Evolutionary conservation across 2,113 vertebrate species (phyloP).

Genomic region (Trichomycterus rosablanca): DNA sequence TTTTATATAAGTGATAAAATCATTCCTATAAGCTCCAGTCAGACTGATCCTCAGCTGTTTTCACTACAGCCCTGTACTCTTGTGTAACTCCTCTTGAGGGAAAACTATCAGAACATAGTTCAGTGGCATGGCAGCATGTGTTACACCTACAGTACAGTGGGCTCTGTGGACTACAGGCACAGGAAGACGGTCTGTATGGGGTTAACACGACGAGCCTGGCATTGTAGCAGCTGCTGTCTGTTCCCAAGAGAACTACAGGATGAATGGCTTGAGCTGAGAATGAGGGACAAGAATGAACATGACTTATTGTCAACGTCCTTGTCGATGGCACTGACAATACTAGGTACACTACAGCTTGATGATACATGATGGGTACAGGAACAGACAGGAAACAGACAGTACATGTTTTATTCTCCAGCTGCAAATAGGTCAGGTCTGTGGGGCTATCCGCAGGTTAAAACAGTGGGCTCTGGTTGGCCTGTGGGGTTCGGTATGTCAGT

Average conservation of each 20-base stretch:
- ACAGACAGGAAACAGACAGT: background rate
- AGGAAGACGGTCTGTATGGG: background rate
- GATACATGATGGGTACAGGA: too few relatives aligned
- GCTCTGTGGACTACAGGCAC: slow-evolving; percentile 17
- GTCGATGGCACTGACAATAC: background rate
- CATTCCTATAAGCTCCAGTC: too few relatives aligned
- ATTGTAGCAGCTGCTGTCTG: background rate
- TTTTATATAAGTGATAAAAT: too few relatives aligned
- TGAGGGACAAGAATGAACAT: background rate
- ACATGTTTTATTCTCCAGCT: too few relatives aligned
- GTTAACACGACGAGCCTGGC: background rate
- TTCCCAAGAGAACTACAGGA: background rate
- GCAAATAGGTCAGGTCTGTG: too few relatives aligned
- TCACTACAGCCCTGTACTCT: slow-evolving; percentile 36
- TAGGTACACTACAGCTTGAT: background rate
- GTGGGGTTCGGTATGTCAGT: too few relatives aligned
- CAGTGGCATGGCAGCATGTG: slow-evolving; percentile 9
- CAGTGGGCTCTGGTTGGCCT: too few relatives aligned
- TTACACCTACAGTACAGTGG: slow-evolving; percentile 8
- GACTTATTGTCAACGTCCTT: slow-evolving; percentile 3
- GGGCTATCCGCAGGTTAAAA: too few relatives aligned
- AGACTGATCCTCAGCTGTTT: slow-evolving; percentile 31
- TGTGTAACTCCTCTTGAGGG: slow-evolving; percentile 28
- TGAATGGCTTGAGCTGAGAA: background rate
- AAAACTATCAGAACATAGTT: slow-evolving; percentile 6